These are phyloP conservation scores for Cistogaster globosa DNA, from an alignment of 2,888 invertebrate species.

Conservation along the genomic window DNA sequence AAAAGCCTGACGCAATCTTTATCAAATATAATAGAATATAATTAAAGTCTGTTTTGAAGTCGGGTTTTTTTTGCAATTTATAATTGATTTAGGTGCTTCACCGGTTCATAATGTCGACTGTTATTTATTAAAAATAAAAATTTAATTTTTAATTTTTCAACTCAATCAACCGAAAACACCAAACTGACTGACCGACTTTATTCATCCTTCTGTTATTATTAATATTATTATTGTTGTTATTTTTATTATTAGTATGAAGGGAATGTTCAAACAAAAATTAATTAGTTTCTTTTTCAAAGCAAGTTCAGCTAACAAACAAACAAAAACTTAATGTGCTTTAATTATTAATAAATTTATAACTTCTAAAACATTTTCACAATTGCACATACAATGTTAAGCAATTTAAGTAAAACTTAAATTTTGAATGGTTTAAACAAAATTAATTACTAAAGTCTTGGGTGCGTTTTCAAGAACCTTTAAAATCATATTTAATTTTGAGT, in stretches of 20 bases:
- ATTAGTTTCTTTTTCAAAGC: conserved; percentile 37
- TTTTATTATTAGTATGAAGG: conserved; percentile 31
- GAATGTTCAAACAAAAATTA: conserved; percentile 68
- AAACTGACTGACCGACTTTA: conserved; percentile 44
- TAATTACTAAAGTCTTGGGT: conserved; percentile 18
- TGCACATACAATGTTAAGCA: conserved; percentile 59
- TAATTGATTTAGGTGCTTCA: too few relatives aligned
- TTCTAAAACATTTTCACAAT: conserved; percentile 9
- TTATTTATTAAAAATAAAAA: background rate
- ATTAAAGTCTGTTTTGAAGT: too few relatives aligned
- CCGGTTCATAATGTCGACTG: conserved; percentile 3
- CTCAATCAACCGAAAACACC: conserved; percentile 34
- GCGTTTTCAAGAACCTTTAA: conserved; percentile 55
- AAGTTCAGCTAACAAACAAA: conserved; percentile 18
- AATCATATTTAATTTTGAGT: conserved; percentile 22
- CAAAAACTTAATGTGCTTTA: conserved; percentile 31
- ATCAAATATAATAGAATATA: too few relatives aligned
- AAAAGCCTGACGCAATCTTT: too few relatives aligned
- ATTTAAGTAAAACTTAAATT: conserved; percentile 35
- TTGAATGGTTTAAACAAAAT: conserved; percentile 14
- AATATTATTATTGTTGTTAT: too few relatives aligned
- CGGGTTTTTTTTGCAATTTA: too few relatives aligned
- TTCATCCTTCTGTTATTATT: conserved; percentile 36
- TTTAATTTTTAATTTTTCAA: background rate
- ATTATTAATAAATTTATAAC: conserved; percentile 59